Evolutionary conservation across 2,888 invertebrate genomes (phyloP).

Genomic region (Drosophila prolongata): DNA sequence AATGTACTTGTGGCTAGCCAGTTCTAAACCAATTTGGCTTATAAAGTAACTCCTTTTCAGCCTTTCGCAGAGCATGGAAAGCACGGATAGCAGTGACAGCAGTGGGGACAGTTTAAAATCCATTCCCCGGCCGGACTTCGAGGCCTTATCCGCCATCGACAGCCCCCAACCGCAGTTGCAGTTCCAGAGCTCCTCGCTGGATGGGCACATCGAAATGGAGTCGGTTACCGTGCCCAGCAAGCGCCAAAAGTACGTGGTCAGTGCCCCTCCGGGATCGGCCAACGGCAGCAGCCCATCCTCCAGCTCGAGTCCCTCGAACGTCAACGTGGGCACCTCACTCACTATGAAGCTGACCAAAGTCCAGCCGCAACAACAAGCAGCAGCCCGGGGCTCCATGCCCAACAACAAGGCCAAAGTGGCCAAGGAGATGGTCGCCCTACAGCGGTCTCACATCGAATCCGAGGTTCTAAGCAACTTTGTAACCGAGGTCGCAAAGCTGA

Average conservation of each 20-base stretch:
- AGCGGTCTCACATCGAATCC: conserved; percentile 89
- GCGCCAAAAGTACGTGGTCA: conserved; percentile 67
- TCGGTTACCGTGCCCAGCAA: conserved; percentile 44
- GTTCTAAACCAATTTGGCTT: not conserved
- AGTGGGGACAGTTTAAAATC: conserved; percentile 74
- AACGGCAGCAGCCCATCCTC: conserved; percentile 58
- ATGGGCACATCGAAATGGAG: conserved; percentile 43
- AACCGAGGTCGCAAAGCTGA: conserved; percentile 83
- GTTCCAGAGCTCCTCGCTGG: conserved; percentile 18
- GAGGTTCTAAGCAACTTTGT: conserved; percentile 88
- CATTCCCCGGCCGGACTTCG: conserved; percentile 80
- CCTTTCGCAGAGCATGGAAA: conserved; percentile 42
- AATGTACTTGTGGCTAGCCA: too few species aligned
- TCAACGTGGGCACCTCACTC: conserved; percentile 52
- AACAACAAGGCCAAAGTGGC: conserved; percentile 81
- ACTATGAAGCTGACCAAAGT: conserved; percentile 73
- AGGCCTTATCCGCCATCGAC: conserved; percentile 65
- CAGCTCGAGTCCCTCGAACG: conserved; percentile 48
- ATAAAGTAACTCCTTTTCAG: not conserved
- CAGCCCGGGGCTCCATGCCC: conserved; percentile 41
- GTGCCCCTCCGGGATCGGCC: conserved; percentile 58
- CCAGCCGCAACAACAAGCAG: conserved; percentile 15
- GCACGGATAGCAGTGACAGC: conserved; percentile 61
- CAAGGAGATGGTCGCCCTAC: conserved; percentile 87
- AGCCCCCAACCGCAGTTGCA: conserved; percentile 57